A percentile compares a stretch with the other conserved stretches of the same genome.
phyloP scores from a whole-genome alignment of 2,888 invertebrate genomes.

The Nomada lathburiana region DNA sequence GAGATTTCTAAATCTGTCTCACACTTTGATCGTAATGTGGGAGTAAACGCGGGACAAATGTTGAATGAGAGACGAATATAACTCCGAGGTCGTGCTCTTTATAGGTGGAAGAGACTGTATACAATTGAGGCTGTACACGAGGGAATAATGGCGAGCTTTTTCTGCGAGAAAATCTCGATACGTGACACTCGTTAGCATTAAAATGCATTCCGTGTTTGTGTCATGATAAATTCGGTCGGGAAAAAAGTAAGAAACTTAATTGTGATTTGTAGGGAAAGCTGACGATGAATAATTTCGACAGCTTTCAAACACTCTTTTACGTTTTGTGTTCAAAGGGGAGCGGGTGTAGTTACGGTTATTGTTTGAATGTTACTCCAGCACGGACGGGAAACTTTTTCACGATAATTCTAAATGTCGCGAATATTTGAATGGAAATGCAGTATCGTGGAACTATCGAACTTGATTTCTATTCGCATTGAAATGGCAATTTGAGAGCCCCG shows the following conservation, averaged over 20 bases:
- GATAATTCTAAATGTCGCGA: not conserved
- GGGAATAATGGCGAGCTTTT: not conserved
- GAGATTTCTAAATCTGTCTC: slow-evolving; percentile 1
- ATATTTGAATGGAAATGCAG: not conserved
- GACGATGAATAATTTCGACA: not conserved
- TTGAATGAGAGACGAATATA: not conserved
- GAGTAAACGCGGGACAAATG: not conserved
- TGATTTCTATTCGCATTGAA: not conserved
- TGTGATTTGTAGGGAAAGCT: no score
- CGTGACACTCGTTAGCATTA: not conserved
- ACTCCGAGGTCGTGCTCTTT: not conserved
- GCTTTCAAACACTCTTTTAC: not conserved
- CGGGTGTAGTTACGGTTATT: no score
- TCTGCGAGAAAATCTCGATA: not conserved
- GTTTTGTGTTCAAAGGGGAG: not conserved
- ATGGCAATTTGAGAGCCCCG: not conserved
- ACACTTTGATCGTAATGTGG: not conserved
- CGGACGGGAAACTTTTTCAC: not conserved
- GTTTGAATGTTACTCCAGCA: no score
- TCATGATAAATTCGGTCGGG: no score
- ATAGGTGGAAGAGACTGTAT: not conserved
- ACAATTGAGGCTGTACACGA: no score
- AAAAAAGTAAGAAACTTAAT: no score
- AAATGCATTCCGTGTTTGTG: not conserved
- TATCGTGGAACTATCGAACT: not conserved